Conservation (phyloP, 2,797 vertebrate genomes). For the Malacoctenus gilli region DNA sequence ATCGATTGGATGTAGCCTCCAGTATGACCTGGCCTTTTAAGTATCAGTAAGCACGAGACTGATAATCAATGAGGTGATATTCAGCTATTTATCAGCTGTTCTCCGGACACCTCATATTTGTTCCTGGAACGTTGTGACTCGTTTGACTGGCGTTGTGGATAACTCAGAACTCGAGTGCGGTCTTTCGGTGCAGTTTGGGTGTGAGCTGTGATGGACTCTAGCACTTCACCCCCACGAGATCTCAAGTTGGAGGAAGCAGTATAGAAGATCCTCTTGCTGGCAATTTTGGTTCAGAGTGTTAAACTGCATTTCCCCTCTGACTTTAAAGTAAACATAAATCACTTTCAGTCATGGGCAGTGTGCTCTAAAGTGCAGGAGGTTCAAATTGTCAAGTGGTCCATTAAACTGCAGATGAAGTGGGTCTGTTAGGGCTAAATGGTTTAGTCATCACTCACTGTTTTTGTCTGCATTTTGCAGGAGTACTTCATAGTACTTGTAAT, state of each 20-base stretch:
- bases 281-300: not conserved
- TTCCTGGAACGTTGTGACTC: constrained; percentile 7
- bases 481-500: constrained; percentile 44
- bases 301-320: constrained; percentile 6
- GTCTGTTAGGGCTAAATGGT: constrained; percentile 21
- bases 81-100: constrained; percentile 9
- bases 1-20: constrained; percentile 56
- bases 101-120: not conserved
- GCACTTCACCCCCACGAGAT: too few species aligned
- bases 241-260: too few species aligned
- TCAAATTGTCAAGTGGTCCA: constrained; percentile 49
- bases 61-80: constrained; percentile 34
- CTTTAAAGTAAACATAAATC: constrained; percentile 29
- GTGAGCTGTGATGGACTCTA: too few species aligned
- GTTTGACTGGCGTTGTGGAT: too few species aligned
- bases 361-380: constrained; percentile 31
- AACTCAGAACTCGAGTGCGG: too few species aligned
- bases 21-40: constrained; percentile 49
- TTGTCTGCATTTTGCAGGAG: constrained; percentile 20
- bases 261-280: too few species aligned
- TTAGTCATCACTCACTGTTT: constrained; percentile 31
- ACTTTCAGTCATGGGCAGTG: constrained; percentile 21
- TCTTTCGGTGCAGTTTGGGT: too few species aligned
- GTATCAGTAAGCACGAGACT: constrained; percentile 34
- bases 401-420: constrained; percentile 55